Base-by-base conservation (phyloP, 2,113 vertebrate genomes). In the Dromas ardeola region DNA sequence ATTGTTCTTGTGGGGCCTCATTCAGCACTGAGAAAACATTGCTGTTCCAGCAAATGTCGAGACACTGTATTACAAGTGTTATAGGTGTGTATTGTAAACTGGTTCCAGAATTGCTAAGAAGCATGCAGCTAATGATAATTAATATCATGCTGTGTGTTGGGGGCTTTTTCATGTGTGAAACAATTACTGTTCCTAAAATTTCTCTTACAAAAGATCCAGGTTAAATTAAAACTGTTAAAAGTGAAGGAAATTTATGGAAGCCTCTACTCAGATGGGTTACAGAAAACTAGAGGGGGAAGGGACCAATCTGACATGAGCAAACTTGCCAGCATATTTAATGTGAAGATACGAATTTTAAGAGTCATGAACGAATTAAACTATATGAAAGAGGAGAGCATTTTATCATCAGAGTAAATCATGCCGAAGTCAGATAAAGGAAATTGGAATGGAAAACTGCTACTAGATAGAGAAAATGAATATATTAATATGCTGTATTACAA, bases 391-490 rank as follows among this genome's bases (percentile, higher is more conserved):
- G 47, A 92, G 87, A 70, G 42, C 47, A 92, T 95, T 96, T 97
- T 96, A 84, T 94, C 63, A 95, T 91, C 40, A 59, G 92, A 95
- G 95, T 97, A 97, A 94, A 94, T 93, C 52, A 92, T 61, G 43
- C 78, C 93, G 73, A 78, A 95, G 73, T 90, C 83, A 95, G 38
- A 95, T 93, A 92, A 89, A 91, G 42, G 61, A 95, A 89, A 93
- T 81, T 88, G 80, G 52, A 94, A 91, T 58, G 52, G 70, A 78
- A 96, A 97, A 97, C 53, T 90, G 80, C 79, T 90, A 73, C 80
- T 95, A 89, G 83, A 94, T 96, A 90, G 73, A 95, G 90, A 96
- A 94, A 96, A 92, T 96, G 11, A 94, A 72, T 96, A 83, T 92
- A 69, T 97, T 97, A 97, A 90, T 88, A 83, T 50, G 38, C 56